Percentiles rank a stretch among this genome's conserved stretches.
phyloP scores from a whole-genome alignment of 2,797 vertebrate genomes.

The Smutsia gigantea region DNA sequence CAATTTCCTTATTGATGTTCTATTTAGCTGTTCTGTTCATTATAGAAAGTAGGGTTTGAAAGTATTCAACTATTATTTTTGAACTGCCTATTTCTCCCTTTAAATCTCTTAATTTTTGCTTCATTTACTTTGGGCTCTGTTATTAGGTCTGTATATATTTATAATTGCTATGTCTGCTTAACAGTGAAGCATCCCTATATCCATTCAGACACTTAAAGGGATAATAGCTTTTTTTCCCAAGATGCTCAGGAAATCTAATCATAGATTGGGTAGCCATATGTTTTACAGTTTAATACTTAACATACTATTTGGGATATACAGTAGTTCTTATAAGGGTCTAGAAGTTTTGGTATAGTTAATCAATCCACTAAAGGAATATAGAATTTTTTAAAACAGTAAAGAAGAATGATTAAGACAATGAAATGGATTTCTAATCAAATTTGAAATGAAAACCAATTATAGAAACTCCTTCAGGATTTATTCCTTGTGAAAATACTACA shows the following conservation, averaged over 20 bases:
- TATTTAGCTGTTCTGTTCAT: not conserved
- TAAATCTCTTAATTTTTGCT: not conserved
- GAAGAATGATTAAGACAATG: constrained; percentile 35
- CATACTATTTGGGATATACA: not conserved
- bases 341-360: constrained; percentile 7
- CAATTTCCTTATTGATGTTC: not conserved
- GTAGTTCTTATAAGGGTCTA: not conserved
- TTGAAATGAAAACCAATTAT: constrained; percentile 40
- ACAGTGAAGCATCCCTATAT: not conserved
- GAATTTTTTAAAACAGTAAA: not conserved
- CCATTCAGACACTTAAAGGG: constrained; percentile 14
- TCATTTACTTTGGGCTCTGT: not conserved
- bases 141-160: not conserved
- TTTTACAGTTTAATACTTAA: constrained; percentile 39
- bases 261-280: not conserved
- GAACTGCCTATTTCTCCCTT: not conserved
- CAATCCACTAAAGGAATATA: constrained; percentile 25
- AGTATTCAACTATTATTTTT: not conserved
- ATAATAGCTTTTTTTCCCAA: not conserved
- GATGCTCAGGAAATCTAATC: not conserved
- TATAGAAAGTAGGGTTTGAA: not conserved
- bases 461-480: not conserved
- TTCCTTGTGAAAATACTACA: constrained; percentile 19
- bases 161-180: not conserved
- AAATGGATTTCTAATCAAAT: constrained; percentile 36